Evolutionary conservation across 2,888 invertebrate species (phyloP), one percentile per base, ranked within the genome.

Genomic region (Drosophila fulvimacula): DNA sequence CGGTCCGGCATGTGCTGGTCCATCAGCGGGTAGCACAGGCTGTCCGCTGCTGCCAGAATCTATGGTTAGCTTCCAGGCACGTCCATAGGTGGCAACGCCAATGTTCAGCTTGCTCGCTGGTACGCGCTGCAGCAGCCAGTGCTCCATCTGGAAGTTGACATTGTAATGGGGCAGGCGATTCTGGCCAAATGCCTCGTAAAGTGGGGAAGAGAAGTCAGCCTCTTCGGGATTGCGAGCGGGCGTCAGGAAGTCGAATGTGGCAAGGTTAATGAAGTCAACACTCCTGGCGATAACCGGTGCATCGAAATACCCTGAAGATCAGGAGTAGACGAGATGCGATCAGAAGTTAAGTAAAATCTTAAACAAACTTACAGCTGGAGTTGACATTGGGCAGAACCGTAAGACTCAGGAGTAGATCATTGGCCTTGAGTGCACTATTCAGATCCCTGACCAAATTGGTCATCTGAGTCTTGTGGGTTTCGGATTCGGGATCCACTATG

Each of bases 371-470:
- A 96, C 96, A 92, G 69, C 94, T 93, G 48, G 95, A 93, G 88
- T 97, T 97, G 5, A 97, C 95, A 86, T 97, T 96, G 38, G 97
- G 97, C 30, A 96, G 92, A 3, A 96, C 95, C 0, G 96, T 94
- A 52, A 96, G 79, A 0, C 95, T 93, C 0, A 97, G 92, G 89
- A 95, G 93, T 81, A 94, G 93, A 39, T 95, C 94, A 69, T 95
- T 95, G 17, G 95, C 93, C 66, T 94, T 94, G 58, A 97, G 94
- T 1, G 95, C 95, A 57, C 94, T 94, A 88, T 95, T 96, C 79
- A 96, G 79, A 82, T 97, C 96, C 30, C 95, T 94, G 0, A 96
- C 95, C 2, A 97, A 93, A 2, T 95, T 95, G 0, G 95, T 96
- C 90, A 96, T 96, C 58, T 96, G 96, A 87, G 96, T 95, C 58